A percentile compares a stretch with the other conserved stretches of the same genome.
phyloP scores from a whole-genome alignment of 2,113 vertebrate genomes.

The Pygoscelis antarcticus region DNA sequence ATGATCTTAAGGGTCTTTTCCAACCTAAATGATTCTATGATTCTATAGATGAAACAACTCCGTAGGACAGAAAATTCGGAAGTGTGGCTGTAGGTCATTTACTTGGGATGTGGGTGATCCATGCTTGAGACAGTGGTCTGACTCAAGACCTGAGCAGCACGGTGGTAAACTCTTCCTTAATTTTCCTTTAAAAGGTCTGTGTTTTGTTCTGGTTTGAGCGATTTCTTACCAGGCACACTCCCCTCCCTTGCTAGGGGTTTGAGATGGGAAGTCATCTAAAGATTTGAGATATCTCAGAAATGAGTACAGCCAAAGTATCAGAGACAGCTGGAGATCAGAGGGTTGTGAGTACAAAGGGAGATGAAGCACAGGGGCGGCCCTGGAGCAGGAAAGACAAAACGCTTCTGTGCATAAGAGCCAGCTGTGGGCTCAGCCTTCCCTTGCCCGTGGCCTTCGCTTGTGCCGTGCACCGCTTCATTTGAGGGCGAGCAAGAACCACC shows the following conservation, averaged over 20 bases:
- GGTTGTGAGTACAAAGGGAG: neutral
- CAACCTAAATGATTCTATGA: neutral
- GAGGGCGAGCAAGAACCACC: neutral
- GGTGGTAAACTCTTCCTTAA: neutral
- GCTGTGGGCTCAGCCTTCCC: neutral
- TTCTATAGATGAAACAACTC: neutral
- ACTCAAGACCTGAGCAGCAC: neutral
- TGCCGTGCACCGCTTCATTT: rapidly evolving
- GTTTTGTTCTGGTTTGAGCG: neutral
- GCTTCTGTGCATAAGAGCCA: neutral
- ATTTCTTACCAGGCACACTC: neutral
- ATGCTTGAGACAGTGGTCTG: neutral
- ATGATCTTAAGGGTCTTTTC: neutral
- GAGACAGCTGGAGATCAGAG: neutral
- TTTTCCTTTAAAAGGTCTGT: neutral
- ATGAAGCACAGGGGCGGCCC: neutral
- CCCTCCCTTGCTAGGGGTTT: neutral
- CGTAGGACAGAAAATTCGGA: neutral
- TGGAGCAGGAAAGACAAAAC: neutral
- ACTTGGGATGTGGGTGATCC: neutral
- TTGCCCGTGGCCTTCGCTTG: neutral
- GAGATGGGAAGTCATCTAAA: neutral
- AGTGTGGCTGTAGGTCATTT: neutral
- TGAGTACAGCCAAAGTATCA: neutral
- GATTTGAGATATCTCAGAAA: neutral